These are phyloP conservation scores for Bradysia coprophila DNA, from an alignment of 1,140 invertebrate genomes.

Conservation along the genomic window DNA sequence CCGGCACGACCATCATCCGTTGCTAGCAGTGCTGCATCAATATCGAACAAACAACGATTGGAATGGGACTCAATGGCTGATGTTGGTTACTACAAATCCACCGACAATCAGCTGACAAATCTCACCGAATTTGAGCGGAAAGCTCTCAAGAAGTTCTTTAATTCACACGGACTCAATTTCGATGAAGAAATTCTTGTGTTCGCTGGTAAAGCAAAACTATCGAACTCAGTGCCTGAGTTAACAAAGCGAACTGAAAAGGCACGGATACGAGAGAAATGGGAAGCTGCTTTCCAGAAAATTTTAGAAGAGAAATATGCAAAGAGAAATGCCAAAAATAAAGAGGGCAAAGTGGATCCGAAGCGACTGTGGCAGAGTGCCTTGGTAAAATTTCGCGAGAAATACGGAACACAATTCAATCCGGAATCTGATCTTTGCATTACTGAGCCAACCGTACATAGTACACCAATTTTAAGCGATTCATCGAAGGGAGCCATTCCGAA, in stretches of 20 bases:
- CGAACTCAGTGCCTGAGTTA: no score
- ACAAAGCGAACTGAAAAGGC: no score
- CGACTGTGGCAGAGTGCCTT: not conserved
- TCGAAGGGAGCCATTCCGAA: no score
- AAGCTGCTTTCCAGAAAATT: not conserved
- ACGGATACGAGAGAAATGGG: not conserved
- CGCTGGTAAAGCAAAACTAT: no score
- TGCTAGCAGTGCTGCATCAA: constrained; percentile 1
- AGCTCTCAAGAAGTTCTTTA: not conserved
- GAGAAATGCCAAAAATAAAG: not conserved
- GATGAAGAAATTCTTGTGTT: not conserved
- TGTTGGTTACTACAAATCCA: not conserved
- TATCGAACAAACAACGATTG: not conserved
- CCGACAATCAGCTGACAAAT: not conserved
- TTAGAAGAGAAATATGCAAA: not conserved
- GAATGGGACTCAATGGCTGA: constrained; percentile 2
- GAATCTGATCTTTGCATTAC: no score
- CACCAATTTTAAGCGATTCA: not conserved
- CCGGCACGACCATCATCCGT: not conserved
- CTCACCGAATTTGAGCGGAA: not conserved
- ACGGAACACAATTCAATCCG: no score
- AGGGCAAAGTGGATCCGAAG: not conserved
- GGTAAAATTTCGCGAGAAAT: not conserved
- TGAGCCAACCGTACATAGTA: not conserved
- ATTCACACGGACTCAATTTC: not conserved